Evolutionary conservation across 1,140 invertebrate genomes (phyloP).

Genomic region (Drosophila fuyamai): DNA sequence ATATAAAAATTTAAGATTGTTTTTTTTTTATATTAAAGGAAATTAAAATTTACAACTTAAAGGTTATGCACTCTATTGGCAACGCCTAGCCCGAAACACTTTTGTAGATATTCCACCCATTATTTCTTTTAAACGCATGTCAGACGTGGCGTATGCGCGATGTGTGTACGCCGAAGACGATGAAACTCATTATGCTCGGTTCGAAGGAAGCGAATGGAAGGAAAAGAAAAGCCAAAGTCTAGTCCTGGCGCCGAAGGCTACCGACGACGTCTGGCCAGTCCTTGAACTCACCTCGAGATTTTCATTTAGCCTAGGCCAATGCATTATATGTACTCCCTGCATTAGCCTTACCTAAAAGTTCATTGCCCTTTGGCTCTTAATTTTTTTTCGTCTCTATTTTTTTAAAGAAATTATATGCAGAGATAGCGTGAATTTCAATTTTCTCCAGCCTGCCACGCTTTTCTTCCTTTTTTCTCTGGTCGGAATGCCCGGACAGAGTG

Average conservation of each 20-base stretch:
- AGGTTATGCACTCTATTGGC: too few relatives aligned
- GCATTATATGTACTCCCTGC: background rate
- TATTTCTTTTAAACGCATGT: constrained; percentile 9
- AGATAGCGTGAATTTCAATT: constrained; percentile 30
- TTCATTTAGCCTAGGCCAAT: constrained; percentile 25
- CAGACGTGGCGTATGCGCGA: constrained; percentile 56
- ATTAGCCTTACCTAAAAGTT: constrained; percentile 25
- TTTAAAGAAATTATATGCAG: constrained; percentile 30
- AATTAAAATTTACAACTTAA: too few relatives aligned
- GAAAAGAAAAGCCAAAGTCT: constrained; percentile 26
- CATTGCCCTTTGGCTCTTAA: constrained; percentile 22
- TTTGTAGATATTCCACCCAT: background rate
- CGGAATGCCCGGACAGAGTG: constrained; percentile 27
- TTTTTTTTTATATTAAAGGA: too few relatives aligned
- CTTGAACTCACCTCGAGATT: constrained; percentile 48
- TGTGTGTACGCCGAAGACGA: constrained; percentile 19
- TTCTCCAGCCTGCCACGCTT: constrained; percentile 17
- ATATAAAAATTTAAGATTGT: too few relatives aligned
- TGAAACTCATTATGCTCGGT: constrained; percentile 45
- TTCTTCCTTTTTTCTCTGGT: constrained; percentile 1
- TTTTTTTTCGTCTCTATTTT: background rate
- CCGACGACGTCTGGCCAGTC: constrained; percentile 37
- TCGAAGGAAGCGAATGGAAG: constrained; percentile 16
- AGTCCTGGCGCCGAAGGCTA: constrained; percentile 35
- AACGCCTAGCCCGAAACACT: background rate